phyloP scores from a whole-genome alignment of 2,113 vertebrate species.

The Kryptolebias marmoratus region DNA sequence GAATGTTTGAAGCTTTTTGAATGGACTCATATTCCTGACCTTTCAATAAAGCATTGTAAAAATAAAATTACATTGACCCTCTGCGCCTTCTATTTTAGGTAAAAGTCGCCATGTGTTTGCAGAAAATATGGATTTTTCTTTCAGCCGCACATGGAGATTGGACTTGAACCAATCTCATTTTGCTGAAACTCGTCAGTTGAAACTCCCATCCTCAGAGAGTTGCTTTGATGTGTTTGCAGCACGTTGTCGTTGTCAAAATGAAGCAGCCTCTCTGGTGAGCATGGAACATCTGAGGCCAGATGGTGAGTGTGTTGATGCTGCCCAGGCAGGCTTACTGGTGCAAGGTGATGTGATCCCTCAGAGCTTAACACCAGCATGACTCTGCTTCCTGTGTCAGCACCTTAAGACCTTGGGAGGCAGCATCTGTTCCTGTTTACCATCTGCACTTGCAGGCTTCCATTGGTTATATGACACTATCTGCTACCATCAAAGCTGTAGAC shows the following conservation, averaged over 20 bases:
- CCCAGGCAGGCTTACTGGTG: constrained; percentile 47
- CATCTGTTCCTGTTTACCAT: constrained; percentile 70
- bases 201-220: neutral
- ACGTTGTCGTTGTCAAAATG: constrained; percentile 18
- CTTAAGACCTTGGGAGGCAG: constrained; percentile 31
- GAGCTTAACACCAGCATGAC: constrained; percentile 82
- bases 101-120: no score
- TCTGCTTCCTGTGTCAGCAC: constrained; percentile 70
- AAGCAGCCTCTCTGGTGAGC: constrained; percentile 23
- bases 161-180: neutral
- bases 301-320: constrained; percentile 48
- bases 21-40: no score
- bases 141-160: neutral
- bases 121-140: neutral
- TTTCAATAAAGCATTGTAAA: no score
- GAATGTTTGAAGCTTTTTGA: no score
- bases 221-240: constrained; percentile 27
- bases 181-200: neutral
- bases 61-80: no score
- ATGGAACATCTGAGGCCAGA: constrained; percentile 44
- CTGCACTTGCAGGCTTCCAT: constrained; percentile 38
- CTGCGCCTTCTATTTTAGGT: no score
- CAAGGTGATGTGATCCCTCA: constrained; percentile 67
- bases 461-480: constrained; percentile 1
- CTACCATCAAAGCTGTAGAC: constrained; percentile 8